Conservation (phyloP, 2,888 invertebrate species). For the Pristionchus entomophagus region DNA sequence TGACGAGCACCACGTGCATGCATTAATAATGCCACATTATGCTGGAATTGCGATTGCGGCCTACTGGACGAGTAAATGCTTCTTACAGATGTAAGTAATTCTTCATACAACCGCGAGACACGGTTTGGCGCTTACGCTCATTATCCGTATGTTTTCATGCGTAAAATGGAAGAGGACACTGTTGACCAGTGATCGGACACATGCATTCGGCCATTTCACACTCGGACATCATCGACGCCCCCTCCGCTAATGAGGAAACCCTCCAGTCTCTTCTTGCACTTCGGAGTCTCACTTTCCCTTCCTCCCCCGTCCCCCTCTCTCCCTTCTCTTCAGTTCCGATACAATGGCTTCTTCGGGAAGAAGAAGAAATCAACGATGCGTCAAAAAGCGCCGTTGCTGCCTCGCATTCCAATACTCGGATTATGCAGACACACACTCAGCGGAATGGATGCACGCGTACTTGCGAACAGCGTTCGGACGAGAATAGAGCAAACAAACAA, state of each 20-base stretch:
- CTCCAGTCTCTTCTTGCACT: neutral
- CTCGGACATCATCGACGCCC: neutral
- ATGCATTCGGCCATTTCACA: too few relatives aligned
- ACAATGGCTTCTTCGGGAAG: slow-evolving; percentile 10
- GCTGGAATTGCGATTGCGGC: too few relatives aligned
- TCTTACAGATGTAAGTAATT: too few relatives aligned
- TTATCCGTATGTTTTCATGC: too few relatives aligned
- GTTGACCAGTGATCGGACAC: too few relatives aligned
- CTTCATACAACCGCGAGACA: too few relatives aligned
- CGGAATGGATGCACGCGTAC: neutral
- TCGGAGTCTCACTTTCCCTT: neutral
- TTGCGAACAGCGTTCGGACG: neutral
- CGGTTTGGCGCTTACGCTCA: too few relatives aligned
- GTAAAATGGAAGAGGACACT: too few relatives aligned
- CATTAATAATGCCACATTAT: too few relatives aligned
- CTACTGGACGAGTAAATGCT: too few relatives aligned
- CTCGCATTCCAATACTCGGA: neutral
- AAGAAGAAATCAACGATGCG: slow-evolving; percentile 41
- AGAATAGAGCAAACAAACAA: neutral
- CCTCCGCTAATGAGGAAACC: slow-evolving; percentile 31
- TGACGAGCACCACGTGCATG: too few relatives aligned
- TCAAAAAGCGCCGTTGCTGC: neutral
- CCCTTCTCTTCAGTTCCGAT: slow-evolving; percentile 30
- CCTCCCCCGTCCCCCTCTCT: neutral
- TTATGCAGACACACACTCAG: too few relatives aligned